phyloP scores from a whole-genome alignment of 2,888 invertebrate genomes.

The Amblyjoppa fuscipennis region DNA sequence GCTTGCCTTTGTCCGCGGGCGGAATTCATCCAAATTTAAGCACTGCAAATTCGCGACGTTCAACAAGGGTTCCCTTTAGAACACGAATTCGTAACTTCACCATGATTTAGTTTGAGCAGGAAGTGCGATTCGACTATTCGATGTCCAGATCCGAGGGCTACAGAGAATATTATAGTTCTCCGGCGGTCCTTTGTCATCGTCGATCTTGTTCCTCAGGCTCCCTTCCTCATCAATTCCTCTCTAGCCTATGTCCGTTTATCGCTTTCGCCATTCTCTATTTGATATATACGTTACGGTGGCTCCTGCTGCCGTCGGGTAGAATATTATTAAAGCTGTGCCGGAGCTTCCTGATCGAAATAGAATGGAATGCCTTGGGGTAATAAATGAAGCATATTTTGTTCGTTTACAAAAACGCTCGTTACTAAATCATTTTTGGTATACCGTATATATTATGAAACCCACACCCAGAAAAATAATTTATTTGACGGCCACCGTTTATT shows the following conservation, averaged over 20 bases:
- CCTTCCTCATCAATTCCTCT: conserved; percentile 43
- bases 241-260: conserved; percentile 34
- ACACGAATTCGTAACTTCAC: conserved; percentile 17
- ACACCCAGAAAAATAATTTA: no score
- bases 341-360: neutral
- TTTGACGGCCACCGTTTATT: no score
- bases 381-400: neutral
- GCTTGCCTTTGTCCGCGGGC: neutral
- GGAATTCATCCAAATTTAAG: conserved; percentile 48
- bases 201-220: conserved; percentile 33
- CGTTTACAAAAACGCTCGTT: neutral
- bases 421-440: neutral
- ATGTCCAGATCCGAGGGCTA: neutral
- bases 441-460: no score
- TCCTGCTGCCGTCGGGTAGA: neutral
- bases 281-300: conserved; percentile 30
- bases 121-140: conserved; percentile 53
- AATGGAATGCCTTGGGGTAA: neutral
- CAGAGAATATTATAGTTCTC: conserved; percentile 37
- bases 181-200: conserved; percentile 27
- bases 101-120: conserved; percentile 20
- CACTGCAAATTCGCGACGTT: conserved; percentile 42
- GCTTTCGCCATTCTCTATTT: conserved; percentile 25
- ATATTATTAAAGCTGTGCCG: neutral
- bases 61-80: neutral